phyloP scores from a whole-genome alignment of 2,888 invertebrate species.

The Xanthorhoe spadicearia region DNA sequence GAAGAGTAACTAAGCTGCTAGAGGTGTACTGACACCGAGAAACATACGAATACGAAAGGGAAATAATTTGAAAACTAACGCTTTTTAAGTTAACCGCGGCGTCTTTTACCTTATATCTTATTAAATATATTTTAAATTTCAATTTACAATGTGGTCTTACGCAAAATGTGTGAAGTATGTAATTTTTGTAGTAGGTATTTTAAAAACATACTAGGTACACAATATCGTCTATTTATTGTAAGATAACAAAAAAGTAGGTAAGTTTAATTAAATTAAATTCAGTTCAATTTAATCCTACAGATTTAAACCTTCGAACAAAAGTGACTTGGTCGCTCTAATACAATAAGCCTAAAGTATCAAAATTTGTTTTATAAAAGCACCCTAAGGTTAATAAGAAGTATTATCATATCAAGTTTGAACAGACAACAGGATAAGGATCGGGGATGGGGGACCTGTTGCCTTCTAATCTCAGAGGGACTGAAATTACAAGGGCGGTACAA shows the following conservation, averaged over 20 bases:
- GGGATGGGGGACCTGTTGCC: constrained; percentile 38
- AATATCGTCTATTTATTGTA: too few relatives aligned
- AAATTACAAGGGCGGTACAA: constrained; percentile 24
- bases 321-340: neutral
- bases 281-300: too few relatives aligned
- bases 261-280: too few relatives aligned
- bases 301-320: too few relatives aligned
- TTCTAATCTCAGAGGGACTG: constrained; percentile 21
- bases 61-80: neutral
- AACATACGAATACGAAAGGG: neutral
- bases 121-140: too few relatives aligned
- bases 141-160: too few relatives aligned
- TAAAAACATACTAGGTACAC: too few relatives aligned
- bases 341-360: neutral
- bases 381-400: constrained; percentile 23
- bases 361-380: constrained; percentile 1
- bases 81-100: neutral
- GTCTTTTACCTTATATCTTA: neutral
- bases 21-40: neutral
- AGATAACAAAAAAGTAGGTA: too few relatives aligned
- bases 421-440: constrained; percentile 37
- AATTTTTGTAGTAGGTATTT: too few relatives aligned
- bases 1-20: constrained; percentile 36
- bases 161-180: too few relatives aligned
- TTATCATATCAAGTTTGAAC: constrained; percentile 34